Evolutionary conservation across 1,140 invertebrate genomes (phyloP), one percentile per base, ranked within the genome.

Genomic region (Anthonomus grandis): DNA sequence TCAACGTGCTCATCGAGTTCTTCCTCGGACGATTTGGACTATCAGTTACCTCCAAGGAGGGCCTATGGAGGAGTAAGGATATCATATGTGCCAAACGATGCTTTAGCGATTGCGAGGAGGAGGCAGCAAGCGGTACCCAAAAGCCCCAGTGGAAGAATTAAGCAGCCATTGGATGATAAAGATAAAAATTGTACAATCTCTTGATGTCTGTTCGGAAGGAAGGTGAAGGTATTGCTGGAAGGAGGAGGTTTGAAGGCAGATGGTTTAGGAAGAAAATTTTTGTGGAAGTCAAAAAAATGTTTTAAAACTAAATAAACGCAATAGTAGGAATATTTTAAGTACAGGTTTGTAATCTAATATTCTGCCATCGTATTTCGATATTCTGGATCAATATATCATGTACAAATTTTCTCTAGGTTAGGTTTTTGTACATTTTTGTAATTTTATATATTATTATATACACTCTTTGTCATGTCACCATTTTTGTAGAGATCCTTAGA

Each of bases 81-180:
- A 59, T 91, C 89, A 8, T 94, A 93, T 74, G 90, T 94, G 56
- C 90, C 90, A 57, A 93, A 92, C 70, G 90, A 93, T 73, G 86
- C 89, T 0, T 76, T 93, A 13, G 89, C 89, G 10, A 87, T 85
- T 64, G 87, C 87, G 27, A 79, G 83, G 60, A 78, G 86, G 55
- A 79, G 85, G 41, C 77, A 85, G 55, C 66, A 79, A 67, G 60
- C 76, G 58, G 48, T 70, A 63, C 66, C 67, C 5, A 55, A 55
- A 34, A 46, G 41, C 17, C 52, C 52, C 12, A 45, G 18, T 17
- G 37, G 22, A 15, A 45, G 27, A 8, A 36, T 13, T 23, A 23
- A 8, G 12, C 25, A 41, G 9, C 23, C 22, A 10, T 4, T 46
- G 1, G 52, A 55, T n/a, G 52, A 55, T 12, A 34, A 23, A 22